phyloP scores from a whole-genome alignment of 2,888 invertebrate genomes.

The Marasmarcha lunaedactyla region DNA sequence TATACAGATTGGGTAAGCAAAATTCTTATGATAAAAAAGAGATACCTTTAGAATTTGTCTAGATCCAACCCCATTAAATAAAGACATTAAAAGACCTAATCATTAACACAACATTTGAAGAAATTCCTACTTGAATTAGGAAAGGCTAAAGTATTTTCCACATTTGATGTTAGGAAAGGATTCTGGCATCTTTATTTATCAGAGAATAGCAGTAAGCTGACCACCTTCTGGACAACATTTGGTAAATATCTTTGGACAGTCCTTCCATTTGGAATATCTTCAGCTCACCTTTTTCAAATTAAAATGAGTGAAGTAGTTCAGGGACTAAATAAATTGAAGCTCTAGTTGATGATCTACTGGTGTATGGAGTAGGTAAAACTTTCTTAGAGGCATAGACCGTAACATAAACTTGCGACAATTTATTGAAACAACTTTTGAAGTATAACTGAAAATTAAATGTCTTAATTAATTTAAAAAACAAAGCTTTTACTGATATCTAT shows the following conservation, averaged over 20 bases:
- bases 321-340: not conserved
- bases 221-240: conserved; percentile 11
- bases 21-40: conserved; percentile 6
- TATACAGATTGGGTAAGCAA: conserved; percentile 10
- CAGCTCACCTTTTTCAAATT: conserved; percentile 4
- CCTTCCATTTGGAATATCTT: conserved; percentile 6
- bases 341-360: not conserved
- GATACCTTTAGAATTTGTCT: conserved; percentile 10
- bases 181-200: conserved; percentile 9
- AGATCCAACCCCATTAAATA: conserved; percentile 12
- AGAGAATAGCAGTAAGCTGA: conserved; percentile 8
- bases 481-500: not conserved
- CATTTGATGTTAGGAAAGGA: conserved; percentile 8
- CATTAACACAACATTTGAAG: conserved; percentile 10
- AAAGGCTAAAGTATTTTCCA: conserved; percentile 10
- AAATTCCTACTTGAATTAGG: conserved; percentile 9
- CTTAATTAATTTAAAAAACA: not conserved
- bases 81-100: conserved; percentile 12
- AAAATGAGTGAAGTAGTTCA: not conserved
- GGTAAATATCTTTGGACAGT: conserved; percentile 6
- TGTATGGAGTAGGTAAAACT: not conserved
- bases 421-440: not conserved
- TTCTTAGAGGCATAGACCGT: not conserved
- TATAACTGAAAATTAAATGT: not conserved
- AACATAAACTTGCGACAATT: not conserved